These are phyloP conservation scores for Pelagia noctiluca DNA, from an alignment of 30 jellyfish, hydroid and myxozoan species.

Conservation along the genomic window DNA sequence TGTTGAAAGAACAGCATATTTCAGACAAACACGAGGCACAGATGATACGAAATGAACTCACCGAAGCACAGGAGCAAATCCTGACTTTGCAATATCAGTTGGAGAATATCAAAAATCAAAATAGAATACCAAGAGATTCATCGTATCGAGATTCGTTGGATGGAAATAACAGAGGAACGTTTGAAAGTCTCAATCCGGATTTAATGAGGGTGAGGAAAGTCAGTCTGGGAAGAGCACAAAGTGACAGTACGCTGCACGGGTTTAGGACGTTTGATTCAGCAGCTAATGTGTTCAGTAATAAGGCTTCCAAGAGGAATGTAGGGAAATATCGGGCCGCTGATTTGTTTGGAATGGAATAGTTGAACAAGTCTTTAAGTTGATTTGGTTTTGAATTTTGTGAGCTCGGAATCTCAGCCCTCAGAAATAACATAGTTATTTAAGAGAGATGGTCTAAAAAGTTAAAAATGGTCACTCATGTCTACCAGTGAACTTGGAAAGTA, in stretches of 20 bases:
- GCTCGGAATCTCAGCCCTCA: too few species aligned
- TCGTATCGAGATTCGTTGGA: not conserved
- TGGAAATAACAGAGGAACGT: not conserved
- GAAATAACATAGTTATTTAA: too few species aligned
- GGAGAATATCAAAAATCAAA: slow-evolving; percentile 15
- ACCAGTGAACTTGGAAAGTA: too few species aligned
- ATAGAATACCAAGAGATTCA: not conserved
- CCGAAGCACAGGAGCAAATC: slow-evolving; percentile 38
- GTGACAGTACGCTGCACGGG: slow-evolving; percentile 61
- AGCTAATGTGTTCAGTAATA: slow-evolving; percentile 1
- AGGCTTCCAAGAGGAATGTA: not conserved
- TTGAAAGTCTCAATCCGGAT: not conserved
- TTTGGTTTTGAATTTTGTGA: too few species aligned
- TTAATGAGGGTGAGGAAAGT: not conserved
- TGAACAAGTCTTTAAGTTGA: too few species aligned
- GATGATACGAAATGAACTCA: slow-evolving; percentile 26
- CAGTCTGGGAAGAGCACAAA: slow-evolving; percentile 38
- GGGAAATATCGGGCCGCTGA: not conserved
- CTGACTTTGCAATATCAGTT: slow-evolving; percentile 46
- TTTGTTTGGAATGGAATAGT: not conserved
- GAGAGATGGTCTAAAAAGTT: too few species aligned
- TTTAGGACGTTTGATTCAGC: slow-evolving; percentile 65
- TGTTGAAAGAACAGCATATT: slow-evolving; percentile 59
- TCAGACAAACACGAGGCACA: slow-evolving; percentile 54
- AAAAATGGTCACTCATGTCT: too few species aligned